Evolutionary conservation across 2,888 invertebrate species (phyloP).

Genomic region (Tachina lurida): DNA sequence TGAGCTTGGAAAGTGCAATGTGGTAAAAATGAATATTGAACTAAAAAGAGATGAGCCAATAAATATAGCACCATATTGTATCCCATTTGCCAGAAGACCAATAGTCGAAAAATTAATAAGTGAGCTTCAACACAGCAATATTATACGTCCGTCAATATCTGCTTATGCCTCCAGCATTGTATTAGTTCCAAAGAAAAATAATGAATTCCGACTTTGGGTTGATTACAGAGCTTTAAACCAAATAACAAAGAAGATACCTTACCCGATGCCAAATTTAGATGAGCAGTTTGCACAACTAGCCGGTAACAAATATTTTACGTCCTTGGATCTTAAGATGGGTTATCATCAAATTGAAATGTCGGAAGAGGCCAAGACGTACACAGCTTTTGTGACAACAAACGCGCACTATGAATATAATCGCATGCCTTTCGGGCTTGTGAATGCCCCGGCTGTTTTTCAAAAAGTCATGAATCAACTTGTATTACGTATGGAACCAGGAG

Average conservation of each 20-base stretch:
- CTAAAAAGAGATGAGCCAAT: not conserved
- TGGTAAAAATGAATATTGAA: conserved; percentile 32
- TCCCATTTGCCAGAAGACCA: conserved; percentile 55
- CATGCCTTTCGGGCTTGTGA: conserved; percentile 33
- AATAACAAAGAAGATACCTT: conserved; percentile 23
- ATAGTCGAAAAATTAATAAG: conserved; percentile 33
- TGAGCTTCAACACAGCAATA: conserved; percentile 28
- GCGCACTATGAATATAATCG: conserved; percentile 46
- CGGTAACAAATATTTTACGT: not conserved
- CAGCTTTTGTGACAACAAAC: too few species aligned
- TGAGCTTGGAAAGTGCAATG: conserved; percentile 43
- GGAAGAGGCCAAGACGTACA: too few species aligned
- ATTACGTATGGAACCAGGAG: too few species aligned
- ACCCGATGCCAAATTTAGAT: conserved; percentile 46
- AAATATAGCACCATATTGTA: conserved; percentile 22
- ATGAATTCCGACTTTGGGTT: conserved; percentile 22
- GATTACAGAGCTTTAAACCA: conserved; percentile 45
- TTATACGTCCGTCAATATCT: conserved; percentile 54
- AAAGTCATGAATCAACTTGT: conserved; percentile 38
- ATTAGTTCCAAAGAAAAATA: conserved; percentile 25
- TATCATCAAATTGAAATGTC: too few species aligned
- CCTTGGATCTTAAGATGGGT: not conserved
- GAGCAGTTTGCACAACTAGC: not conserved
- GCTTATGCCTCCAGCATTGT: conserved; percentile 63
- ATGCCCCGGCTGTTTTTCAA: conserved; percentile 60